These are phyloP conservation scores for Metopia argyrocephala DNA, from an alignment of 2,888 invertebrate species.

Conservation along the genomic window DNA sequence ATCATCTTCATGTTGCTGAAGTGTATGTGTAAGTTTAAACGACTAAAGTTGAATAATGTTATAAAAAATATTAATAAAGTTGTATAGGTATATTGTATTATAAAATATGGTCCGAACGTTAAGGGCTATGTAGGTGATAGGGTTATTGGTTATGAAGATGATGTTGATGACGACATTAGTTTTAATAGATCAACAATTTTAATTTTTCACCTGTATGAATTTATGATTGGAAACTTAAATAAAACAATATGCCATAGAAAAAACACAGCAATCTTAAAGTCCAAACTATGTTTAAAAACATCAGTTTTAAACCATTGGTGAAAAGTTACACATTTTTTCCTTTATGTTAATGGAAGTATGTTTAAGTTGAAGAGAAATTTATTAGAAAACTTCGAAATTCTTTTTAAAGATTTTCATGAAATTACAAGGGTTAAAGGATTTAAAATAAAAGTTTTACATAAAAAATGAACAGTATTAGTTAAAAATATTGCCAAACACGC, in stretches of 20 bases:
- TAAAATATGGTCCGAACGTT: no score
- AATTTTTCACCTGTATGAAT: slow-evolving; percentile 52
- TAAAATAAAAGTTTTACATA: no score
- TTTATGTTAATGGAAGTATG: no score
- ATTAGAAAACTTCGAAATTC: no score
- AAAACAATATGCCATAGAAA: background rate
- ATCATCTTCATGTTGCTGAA: background rate
- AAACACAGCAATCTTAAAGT: background rate
- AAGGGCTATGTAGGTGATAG: background rate
- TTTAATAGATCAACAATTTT: slow-evolving; percentile 45
- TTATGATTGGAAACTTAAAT: background rate
- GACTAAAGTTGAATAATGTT: slow-evolving; percentile 19
- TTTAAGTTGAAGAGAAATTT: no score
- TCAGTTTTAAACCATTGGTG: no score
- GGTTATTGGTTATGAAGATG: no score
- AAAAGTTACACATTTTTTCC: no score
- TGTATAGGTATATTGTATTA: background rate
- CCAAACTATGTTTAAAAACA: background rate
- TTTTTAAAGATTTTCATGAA: no score
- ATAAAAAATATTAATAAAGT: slow-evolving; percentile 23
- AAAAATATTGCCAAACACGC: no score
- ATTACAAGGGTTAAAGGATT: no score
- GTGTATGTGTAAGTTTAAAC: background rate
- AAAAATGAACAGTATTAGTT: no score
- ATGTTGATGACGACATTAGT: slow-evolving; percentile 19